Percentiles rank a stretch among this genome's conserved stretches.
These are phyloP conservation scores for Popillia japonica DNA, from an alignment of 1,140 invertebrate genomes.

Conservation along the genomic window DNA sequence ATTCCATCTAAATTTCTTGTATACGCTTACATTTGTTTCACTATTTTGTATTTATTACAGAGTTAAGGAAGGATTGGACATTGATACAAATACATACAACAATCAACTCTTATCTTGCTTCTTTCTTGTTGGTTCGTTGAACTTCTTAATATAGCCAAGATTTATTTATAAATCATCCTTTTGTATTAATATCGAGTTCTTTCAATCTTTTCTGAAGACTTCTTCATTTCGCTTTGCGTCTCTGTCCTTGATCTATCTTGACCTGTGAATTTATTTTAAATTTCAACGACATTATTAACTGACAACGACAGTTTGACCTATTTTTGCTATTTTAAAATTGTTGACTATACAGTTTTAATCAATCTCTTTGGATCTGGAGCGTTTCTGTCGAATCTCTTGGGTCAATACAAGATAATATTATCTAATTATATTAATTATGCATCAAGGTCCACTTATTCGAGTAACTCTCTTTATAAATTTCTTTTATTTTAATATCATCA, in stretches of 20 bases:
- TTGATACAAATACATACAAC: not conserved
- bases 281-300: not conserved
- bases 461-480: not conserved
- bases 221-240: not conserved
- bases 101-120: not conserved
- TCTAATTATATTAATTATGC: not conserved
- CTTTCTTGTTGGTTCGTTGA: not conserved
- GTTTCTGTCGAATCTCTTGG: too few species aligned
- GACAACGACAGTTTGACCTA: not conserved
- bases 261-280: not conserved
- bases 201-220: not conserved
- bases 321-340: not conserved
- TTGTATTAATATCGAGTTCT: not conserved
- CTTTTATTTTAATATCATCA: too few species aligned
- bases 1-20: not conserved
- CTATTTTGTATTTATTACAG: not conserved
- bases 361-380: too few species aligned
- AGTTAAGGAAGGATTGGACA: not conserved
- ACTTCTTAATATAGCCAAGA: not conserved
- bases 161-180: not conserved
- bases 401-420: too few species aligned
- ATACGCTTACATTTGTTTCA: not conserved
- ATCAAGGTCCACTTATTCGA: not conserved
- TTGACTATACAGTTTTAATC: not conserved
- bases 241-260: not conserved